Base-by-base conservation (phyloP, 2,888 invertebrate species). In the Villa cingulata region DNA sequence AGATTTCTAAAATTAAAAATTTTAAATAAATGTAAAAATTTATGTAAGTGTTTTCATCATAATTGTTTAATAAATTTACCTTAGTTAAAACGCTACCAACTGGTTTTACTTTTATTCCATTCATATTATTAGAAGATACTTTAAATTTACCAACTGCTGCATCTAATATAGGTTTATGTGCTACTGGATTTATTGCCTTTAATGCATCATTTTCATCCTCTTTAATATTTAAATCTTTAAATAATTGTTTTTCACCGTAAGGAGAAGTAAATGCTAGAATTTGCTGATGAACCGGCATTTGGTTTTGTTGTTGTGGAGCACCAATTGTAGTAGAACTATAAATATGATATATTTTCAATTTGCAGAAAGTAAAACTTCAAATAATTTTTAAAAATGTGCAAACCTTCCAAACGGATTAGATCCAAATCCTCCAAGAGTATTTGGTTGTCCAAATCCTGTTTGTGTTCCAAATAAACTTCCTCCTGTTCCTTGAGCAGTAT, bases 221-320 rank as follows among this genome's bases (percentile, higher is more conserved):
- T 2, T 70, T 68, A 0, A 71, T 70, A 38, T 73, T 64, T 0
- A 88, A 64, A 60, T 86, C 86, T 58, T 84, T 84, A 64, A 88
- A 83, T 1, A 94, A 76, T 1, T 88, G 84, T 34, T 84, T 84
- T 62, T 91, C 88, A 0, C 92, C 91, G 61, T 88, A 94, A 0
- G 92, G 92, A 1, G 85, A 76, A 0, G 85, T 81, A 37, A 90
- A 70, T 1, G 84, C 76, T 47, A 86, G 65, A 20, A 85, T 82
- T 61, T 84, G 82, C 53, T 85, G 84, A 65, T 82, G 82, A 1
- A 82, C 72, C 3, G 74, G 71, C 36, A 70, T 64, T 38, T 61
- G 57, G 15, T 66, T 66, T 45, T 65, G 67, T 39, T 58, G 53
- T 45, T 62, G 63, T 23, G 59, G 55, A 15, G 61, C 62, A 1